Base-by-base conservation (phyloP, 2,797 vertebrate species). In the Arctocebus calabarensis region DNA sequence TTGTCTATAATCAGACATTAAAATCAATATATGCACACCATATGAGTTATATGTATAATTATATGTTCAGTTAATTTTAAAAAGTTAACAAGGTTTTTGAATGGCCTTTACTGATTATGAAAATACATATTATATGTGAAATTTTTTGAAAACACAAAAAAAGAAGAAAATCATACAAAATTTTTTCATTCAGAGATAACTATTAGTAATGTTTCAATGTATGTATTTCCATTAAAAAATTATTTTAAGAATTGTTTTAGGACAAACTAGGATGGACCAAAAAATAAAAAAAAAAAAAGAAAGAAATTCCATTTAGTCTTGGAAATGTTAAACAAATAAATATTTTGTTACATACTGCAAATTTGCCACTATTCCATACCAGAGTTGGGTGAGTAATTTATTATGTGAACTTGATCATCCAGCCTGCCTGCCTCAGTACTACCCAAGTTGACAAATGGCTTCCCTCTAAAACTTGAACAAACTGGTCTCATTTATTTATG, bases 251-350 rank as follows among this genome's bases (percentile, higher is more conserved):
- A 91, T 77, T 74, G 32, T 8, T 91, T 25, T 52, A 52, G 48
- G 48, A 52, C 48, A 16, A 14, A 52, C 3, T 52, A 52, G 48
- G 48, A 52, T 3, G 48, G 48, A 16, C 48, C 48, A 52, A 52
- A 52, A 52, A 52, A 14, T 52, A 48, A 48, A 48, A 48, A 52
- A 52, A 52, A 48, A 52, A 52, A 52, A 10, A 45, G 48, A 52
- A 52, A 52, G 48, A 10, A 43, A 87, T 91, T 77, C 87, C 57
- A 34, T 74, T 32, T 74, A 71, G 85, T 61, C 78, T 92, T 90
- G 13, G n/a, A 92, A 94, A 82, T 70, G 85, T 34, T 93, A 81
- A 77, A 84, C 75, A 78, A 87, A 13, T 78, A 86, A 81, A 17
- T 85, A 45, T 71, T 89, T 74, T 81, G 43, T 91, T 74, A 45